These are phyloP conservation scores for Notodonta dromedarius DNA, from an alignment of 2,888 invertebrate species.

Conservation along the genomic window DNA sequence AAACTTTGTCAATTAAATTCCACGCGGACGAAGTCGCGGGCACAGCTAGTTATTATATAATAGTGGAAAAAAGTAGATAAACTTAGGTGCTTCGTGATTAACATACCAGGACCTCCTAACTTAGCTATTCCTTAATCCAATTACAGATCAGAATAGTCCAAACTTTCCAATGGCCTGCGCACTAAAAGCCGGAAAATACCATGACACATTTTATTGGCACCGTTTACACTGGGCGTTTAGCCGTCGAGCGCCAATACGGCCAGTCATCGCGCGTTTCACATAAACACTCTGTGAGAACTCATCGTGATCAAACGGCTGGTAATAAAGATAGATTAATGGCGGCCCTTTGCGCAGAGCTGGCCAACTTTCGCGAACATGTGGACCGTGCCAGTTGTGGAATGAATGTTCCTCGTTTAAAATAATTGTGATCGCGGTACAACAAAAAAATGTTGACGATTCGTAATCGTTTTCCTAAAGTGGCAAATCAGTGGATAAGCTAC, in stretches of 20 bases:
- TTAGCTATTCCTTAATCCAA: background rate
- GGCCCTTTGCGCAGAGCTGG: slow-evolving; percentile 36
- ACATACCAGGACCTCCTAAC: too few relatives aligned
- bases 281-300: slow-evolving; percentile 71
- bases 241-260: slow-evolving; percentile 39
- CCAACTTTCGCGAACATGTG: slow-evolving; percentile 33
- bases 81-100: too few relatives aligned
- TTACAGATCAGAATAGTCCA: background rate
- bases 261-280: slow-evolving; percentile 60
- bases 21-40: too few relatives aligned
- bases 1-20: too few relatives aligned
- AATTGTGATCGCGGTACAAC: background rate
- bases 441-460: background rate
- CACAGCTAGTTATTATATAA: too few relatives aligned
- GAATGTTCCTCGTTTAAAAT: background rate
- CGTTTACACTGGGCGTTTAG: slow-evolving; percentile 27
- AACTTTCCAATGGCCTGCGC: background rate
- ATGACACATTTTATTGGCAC: slow-evolving; percentile 27
- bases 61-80: too few relatives aligned
- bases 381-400: slow-evolving; percentile 6
- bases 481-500: too few relatives aligned
- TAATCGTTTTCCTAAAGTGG: too few relatives aligned
- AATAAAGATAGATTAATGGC: slow-evolving; percentile 79
- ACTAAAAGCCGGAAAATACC: slow-evolving; percentile 2
- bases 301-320: slow-evolving; percentile 68